Evolutionary conservation across 2,797 vertebrate genomes (phyloP).

Genomic region (Lepus oiostolus): DNA sequence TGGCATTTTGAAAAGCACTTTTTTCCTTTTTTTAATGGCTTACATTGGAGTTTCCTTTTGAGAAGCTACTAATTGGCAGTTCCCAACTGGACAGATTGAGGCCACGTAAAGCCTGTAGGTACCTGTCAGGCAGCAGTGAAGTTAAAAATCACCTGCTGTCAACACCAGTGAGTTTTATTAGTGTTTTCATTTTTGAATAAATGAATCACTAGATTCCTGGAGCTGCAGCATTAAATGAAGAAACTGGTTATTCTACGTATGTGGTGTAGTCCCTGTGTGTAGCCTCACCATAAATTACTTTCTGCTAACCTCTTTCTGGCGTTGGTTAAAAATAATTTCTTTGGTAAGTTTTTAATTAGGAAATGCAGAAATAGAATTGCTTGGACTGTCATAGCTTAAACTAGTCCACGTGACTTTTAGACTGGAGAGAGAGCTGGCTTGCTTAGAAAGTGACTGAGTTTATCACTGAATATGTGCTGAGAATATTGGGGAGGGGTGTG

Average conservation of each 20-base stretch:
- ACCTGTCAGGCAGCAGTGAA: conserved; percentile 75
- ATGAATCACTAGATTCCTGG: conserved; percentile 70
- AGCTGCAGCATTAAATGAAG: conserved; percentile 53
- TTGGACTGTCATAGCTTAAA: conserved; percentile 66
- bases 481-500: background rate
- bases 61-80: conserved; percentile 84
- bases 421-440: conserved; percentile 47
- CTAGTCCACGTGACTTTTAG: conserved; percentile 11
- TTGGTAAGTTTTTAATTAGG: conserved; percentile 66
- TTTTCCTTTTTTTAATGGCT: conserved; percentile 61
- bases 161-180: conserved; percentile 71
- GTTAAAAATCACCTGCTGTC: conserved; percentile 75
- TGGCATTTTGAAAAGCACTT: conserved; percentile 71
- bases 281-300: conserved; percentile 70
- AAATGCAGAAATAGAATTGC: conserved; percentile 72
- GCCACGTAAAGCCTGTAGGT: conserved; percentile 82
- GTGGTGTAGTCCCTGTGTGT: conserved; percentile 68
- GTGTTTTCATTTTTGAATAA: conserved; percentile 76
- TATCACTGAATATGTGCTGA: conserved; percentile 26
- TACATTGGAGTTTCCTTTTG: conserved; percentile 76
- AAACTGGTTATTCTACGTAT: conserved; percentile 67
- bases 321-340: conserved; percentile 73
- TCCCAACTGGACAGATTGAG: conserved; percentile 84
- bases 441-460: conserved; percentile 47
- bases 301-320: conserved; percentile 72